Evolutionary conservation across 2,888 invertebrate species (phyloP).

Genomic region (Drosophila koepferae): DNA sequence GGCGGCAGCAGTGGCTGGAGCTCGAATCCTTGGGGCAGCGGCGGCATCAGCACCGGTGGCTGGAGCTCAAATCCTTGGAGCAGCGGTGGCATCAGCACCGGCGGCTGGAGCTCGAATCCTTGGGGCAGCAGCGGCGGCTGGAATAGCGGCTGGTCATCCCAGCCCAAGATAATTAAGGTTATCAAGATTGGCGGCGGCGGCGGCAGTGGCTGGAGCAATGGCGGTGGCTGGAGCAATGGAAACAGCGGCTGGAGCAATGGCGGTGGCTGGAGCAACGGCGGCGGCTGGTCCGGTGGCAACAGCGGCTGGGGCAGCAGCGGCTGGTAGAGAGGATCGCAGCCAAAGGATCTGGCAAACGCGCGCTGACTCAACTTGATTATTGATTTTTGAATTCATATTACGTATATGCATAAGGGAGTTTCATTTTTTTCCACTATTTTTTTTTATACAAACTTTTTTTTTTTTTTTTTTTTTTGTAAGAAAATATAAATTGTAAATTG

Average conservation of each 20-base stretch:
- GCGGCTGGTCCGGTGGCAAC: constrained; percentile 46
- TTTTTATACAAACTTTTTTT: not conserved
- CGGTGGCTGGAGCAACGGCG: constrained; percentile 43
- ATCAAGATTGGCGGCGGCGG: constrained; percentile 45
- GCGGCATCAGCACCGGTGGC: constrained; percentile 46
- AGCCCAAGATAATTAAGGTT: constrained; percentile 62
- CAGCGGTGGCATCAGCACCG: constrained; percentile 31
- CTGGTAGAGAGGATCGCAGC: constrained; percentile 46
- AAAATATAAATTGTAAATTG: constrained; percentile 44
- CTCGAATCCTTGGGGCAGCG: constrained; percentile 51
- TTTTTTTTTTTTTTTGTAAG: constrained; percentile 15
- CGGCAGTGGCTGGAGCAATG: constrained; percentile 29
- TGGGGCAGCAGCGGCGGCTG: constrained; percentile 45
- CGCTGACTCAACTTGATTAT: constrained; percentile 17
- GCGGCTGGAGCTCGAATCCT: constrained; percentile 21
- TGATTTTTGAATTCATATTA: constrained; percentile 32
- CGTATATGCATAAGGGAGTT: constrained; percentile 16
- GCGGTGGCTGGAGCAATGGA: not conserved
- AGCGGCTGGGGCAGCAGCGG: constrained; percentile 41
- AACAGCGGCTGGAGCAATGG: constrained; percentile 23
- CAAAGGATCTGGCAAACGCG: constrained; percentile 15
- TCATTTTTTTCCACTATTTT: constrained; percentile 11
- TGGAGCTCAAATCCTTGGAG: constrained; percentile 61
- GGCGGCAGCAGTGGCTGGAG: constrained; percentile 40
- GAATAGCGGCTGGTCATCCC: constrained; percentile 57